phyloP scores from a whole-genome alignment of 2,888 invertebrate species.

The Pachydiplax longipennis region DNA sequence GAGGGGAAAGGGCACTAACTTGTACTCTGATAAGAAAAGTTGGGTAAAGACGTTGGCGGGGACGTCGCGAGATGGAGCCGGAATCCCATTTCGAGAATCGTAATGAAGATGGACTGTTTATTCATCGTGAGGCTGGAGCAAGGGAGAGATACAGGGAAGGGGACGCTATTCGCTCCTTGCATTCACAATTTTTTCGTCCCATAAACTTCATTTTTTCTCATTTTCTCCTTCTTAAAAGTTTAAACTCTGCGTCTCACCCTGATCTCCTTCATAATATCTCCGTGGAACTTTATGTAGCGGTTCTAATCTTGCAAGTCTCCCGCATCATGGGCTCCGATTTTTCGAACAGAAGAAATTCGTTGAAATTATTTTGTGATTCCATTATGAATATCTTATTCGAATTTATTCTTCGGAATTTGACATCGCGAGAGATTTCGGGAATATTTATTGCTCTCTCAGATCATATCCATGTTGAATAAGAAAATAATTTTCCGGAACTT shows the following conservation, averaged over 20 bases:
- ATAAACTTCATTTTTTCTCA: not conserved
- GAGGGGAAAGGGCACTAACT: constrained; percentile 27
- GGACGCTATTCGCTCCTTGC: constrained; percentile 4
- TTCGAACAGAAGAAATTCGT: not conserved
- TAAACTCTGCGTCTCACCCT: not conserved
- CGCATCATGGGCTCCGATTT: not conserved
- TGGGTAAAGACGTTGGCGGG: constrained; percentile 39
- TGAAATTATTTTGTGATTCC: not conserved
- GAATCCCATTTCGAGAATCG: constrained; percentile 40
- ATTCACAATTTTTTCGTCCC: constrained; percentile 18
- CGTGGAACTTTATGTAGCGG: not conserved
- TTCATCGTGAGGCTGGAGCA: not conserved
- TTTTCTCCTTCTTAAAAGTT: not conserved
- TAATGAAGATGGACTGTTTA: constrained; percentile 43
- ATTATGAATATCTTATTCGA: not conserved
- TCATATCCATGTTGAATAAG: too few species aligned
- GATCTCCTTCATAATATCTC: not conserved
- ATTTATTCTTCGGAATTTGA: too few species aligned
- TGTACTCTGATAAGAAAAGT: constrained; percentile 41
- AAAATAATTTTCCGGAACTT: too few species aligned
- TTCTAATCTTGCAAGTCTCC: not conserved
- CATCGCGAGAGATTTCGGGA: too few species aligned
- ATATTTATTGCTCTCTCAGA: too few species aligned
- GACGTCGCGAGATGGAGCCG: constrained; percentile 29
- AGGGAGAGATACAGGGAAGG: not conserved